Base-by-base conservation (phyloP, 23 tunicate species). In the Halocynthia aurantium region DNA sequence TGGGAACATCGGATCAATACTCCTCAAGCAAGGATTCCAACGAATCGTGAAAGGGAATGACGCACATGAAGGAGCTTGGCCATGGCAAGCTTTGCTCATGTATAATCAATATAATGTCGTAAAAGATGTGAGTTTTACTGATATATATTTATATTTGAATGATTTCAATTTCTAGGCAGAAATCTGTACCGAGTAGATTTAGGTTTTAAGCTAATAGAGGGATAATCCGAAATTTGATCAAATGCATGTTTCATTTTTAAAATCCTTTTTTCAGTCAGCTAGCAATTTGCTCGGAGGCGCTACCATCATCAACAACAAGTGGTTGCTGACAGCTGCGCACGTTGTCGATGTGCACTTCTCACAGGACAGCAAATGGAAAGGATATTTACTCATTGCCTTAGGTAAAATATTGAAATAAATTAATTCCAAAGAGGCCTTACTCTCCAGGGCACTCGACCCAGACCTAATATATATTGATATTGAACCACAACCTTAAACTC, bases 21-120 rank as follows among this genome's bases (percentile, higher is more conserved):
- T 65, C 5, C 22, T 8, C 31, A 20, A 40, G 18, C 10, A 20
- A 15, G 49, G 31, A 49, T 31, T 31, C 44, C 70, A 49, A 10
- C 49, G 22, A 71, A 71, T 60, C 17, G 4, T 71, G 5, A 21
- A 50, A 50, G 76, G 76, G 54, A 71, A 71, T 9, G 31, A 40
- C 18, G 54, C 76, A 6, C 50, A 71, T 20, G 54, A 53, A 40
- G 76, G 76, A 9, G 76, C 76, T 9, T 71, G 76, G 76, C 76
- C 76, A 10, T 71, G 76, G 76, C 76, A 71, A 10, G 76, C 51
- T 71, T 53, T 71, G 55, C 10, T 71, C 0, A 40, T 52, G 11
- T 40, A 20, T 40, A 51, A 71, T 50, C 51, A 52, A 20, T 9
- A 0, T 22, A 52, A 22, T 11, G 8, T 53, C 13, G 49, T 12